Evolutionary conservation across 2,888 invertebrate species (phyloP).

Genomic region (Drepana falcataria): DNA sequence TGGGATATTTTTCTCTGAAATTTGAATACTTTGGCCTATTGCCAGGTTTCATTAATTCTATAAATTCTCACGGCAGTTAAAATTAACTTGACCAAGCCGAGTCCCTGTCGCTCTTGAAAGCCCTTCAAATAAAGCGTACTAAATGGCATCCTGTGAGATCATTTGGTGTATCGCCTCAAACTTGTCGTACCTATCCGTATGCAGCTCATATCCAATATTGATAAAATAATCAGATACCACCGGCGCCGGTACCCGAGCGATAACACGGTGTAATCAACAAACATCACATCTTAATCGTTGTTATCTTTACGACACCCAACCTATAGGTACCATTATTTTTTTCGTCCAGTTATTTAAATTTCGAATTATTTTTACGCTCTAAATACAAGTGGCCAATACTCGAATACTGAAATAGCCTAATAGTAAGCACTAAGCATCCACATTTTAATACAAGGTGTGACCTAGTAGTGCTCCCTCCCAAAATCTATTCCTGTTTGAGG

Average conservation of each 20-base stretch:
- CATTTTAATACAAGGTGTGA: too few relatives aligned
- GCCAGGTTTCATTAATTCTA: slow-evolving; percentile 31
- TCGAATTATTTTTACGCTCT: too few relatives aligned
- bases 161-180: slow-evolving; percentile 19
- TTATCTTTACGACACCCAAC: slow-evolving; percentile 22
- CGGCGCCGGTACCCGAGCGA: slow-evolving; percentile 32
- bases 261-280: slow-evolving; percentile 39
- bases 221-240: slow-evolving; percentile 43
- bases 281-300: slow-evolving; percentile 40
- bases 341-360: too few relatives aligned
- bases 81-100: slow-evolving; percentile 8
- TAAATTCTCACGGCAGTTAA: slow-evolving; percentile 17
- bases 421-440: too few relatives aligned
- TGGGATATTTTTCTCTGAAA: slow-evolving; percentile 21
- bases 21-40: slow-evolving; percentile 30
- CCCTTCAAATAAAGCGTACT: not conserved
- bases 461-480: too few relatives aligned
- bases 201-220: slow-evolving; percentile 30
- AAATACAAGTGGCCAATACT: too few relatives aligned
- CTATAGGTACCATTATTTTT: slow-evolving; percentile 12
- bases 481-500: too few relatives aligned
- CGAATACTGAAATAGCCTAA: too few relatives aligned
- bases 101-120: not conserved
- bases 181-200: slow-evolving; percentile 22
- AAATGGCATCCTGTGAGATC: not conserved